Percentiles rank a stretch among this genome's conserved stretches.
These are phyloP conservation scores for Lingula anatina DNA, from an alignment of 2,888 invertebrate genomes.

Conservation along the genomic window DNA sequence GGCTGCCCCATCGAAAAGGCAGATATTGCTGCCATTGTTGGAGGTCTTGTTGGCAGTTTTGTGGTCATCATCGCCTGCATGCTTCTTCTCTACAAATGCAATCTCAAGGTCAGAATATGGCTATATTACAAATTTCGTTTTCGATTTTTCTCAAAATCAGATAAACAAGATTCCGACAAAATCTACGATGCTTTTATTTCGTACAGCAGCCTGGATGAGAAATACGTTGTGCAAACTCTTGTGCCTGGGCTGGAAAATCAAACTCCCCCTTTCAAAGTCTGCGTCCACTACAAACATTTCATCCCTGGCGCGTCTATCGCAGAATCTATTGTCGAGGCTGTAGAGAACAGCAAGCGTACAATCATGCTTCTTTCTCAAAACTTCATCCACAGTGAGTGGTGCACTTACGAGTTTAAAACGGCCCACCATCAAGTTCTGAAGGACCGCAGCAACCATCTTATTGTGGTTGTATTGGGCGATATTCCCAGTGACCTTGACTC, in stretches of 20 bases:
- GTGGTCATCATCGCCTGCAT: too few relatives aligned
- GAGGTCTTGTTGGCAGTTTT: too few relatives aligned
- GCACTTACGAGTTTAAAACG: constrained; percentile 69
- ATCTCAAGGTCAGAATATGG: too few relatives aligned
- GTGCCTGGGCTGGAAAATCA: constrained; percentile 77
- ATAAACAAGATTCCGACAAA: neutral
- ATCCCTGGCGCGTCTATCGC: constrained; percentile 62
- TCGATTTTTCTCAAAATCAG: neutral
- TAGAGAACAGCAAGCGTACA: constrained; percentile 66
- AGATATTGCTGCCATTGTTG: too few relatives aligned
- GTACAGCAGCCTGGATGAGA: constrained; percentile 83
- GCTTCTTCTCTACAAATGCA: too few relatives aligned
- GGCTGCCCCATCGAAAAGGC: too few relatives aligned
- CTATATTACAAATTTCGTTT: constrained; percentile 1
- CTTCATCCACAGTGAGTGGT: constrained; percentile 73
- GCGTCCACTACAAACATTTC: constrained; percentile 81
- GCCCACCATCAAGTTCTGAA: constrained; percentile 67
- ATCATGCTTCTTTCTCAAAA: constrained; percentile 65
- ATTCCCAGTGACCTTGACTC: neutral
- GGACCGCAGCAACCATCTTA: constrained; percentile 51
- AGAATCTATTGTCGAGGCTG: constrained; percentile 65
- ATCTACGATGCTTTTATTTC: constrained; percentile 81
- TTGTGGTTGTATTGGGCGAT: neutral
- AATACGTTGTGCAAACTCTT: constrained; percentile 77
- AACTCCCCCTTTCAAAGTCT: constrained; percentile 75